Conservation (phyloP, 2,797 vertebrate species). For the Diplodus puntazzo region DNA sequence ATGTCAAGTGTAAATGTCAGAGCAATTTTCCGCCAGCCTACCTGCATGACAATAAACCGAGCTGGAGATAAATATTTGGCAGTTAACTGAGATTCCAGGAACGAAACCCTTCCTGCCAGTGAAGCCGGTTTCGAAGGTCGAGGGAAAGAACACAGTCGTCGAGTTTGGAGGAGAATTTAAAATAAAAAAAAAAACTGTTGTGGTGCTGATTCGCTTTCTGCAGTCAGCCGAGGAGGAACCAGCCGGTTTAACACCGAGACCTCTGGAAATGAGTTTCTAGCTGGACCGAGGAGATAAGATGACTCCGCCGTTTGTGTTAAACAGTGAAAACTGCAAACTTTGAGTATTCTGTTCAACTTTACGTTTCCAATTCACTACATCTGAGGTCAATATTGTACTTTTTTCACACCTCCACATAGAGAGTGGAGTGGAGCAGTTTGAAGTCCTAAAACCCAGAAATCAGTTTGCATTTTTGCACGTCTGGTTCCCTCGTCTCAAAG, state of each 20-base stretch:
- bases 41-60: conserved; percentile 1
- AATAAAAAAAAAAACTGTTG: neutral
- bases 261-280: neutral
- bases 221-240: neutral
- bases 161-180: neutral
- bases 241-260: neutral
- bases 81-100: conserved; percentile 1
- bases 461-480: too few species aligned
- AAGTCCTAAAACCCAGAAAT: too few species aligned
- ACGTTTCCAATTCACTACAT: neutral
- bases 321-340: neutral
- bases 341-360: too few species aligned
- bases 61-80: conserved; percentile 11
- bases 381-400: too few species aligned
- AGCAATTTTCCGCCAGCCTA: conserved; percentile 15
- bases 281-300: conserved; percentile 9
- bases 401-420: too few species aligned
- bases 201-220: neutral
- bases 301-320: neutral
- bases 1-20: conserved; percentile 33
- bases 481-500: too few species aligned
- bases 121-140: neutral
- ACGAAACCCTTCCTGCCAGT: neutral
- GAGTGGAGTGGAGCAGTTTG: too few species aligned
- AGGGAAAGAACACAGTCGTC: neutral